phyloP scores from a whole-genome alignment of 2,888 invertebrate genomes.

The Atethmia centrago region DNA sequence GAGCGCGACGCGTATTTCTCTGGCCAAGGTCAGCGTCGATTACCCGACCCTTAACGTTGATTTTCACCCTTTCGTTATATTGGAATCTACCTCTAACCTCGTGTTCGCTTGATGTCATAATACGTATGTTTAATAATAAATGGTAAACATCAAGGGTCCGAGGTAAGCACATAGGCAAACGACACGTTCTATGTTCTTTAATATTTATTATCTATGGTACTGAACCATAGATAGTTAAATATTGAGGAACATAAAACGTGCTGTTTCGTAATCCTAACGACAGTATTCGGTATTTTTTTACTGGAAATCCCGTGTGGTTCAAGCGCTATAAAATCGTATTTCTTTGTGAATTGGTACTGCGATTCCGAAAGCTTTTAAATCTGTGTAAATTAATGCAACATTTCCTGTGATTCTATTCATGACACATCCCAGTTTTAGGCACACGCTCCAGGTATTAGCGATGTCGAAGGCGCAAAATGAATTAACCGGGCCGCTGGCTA shows the following conservation, averaged over 20 bases:
- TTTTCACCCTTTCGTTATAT: neutral
- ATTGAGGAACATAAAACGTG: neutral
- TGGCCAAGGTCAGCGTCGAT: too few species aligned
- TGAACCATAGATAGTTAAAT: neutral
- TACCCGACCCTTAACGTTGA: neutral
- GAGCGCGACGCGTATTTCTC: too few species aligned
- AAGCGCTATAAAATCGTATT: neutral
- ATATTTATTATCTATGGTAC: too few species aligned
- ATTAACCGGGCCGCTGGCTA: constrained; percentile 62
- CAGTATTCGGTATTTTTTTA: neutral
- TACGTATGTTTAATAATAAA: too few species aligned
- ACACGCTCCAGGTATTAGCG: constrained; percentile 42
- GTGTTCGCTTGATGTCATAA: neutral
- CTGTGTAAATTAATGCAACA: constrained; percentile 9
- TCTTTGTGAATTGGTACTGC: neutral
- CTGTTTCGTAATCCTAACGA: neutral
- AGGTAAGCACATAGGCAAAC: neutral
- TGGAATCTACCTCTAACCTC: neutral
- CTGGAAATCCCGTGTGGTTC: neutral
- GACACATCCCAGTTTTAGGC: constrained; percentile 50
- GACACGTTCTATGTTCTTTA: neutral
- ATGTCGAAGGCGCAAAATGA: constrained; percentile 45
- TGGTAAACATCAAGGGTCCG: neutral
- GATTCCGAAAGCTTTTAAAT: neutral
- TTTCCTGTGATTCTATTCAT: constrained; percentile 38